Conservation (phyloP, 2,113 vertebrate species). For the Phocoena phocoena region DNA sequence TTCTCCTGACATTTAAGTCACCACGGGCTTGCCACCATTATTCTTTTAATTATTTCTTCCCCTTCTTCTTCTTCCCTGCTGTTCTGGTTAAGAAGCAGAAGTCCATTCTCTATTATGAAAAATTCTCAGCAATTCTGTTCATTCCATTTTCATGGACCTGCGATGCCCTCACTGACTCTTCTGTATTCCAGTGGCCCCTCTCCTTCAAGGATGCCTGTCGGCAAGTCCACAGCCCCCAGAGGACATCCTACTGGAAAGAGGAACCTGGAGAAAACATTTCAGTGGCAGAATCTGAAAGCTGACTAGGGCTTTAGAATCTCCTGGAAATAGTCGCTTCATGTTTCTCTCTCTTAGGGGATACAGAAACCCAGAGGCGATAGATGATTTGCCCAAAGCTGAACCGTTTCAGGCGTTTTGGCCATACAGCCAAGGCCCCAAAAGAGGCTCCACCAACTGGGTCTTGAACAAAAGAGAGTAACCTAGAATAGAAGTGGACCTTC, state of each 20-base stretch:
- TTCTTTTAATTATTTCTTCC: constrained; percentile 55
- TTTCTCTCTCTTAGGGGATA: not conserved
- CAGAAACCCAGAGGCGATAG: not conserved
- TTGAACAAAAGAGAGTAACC: not conserved
- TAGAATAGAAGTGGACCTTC: not conserved
- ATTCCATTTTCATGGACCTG: not conserved
- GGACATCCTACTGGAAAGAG: not conserved
- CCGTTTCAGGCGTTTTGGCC: not conserved
- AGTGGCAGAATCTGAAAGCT: not conserved
- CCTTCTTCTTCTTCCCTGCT: not conserved
- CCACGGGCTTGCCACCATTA: not conserved
- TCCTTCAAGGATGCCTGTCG: not conserved
- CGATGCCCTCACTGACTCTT: not conserved
- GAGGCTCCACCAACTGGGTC: not conserved
- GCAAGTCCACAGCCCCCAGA: not conserved
- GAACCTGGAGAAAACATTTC: not conserved
- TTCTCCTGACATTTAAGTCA: constrained; percentile 1
- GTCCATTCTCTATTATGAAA: constrained; percentile 16
- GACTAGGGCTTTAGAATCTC: not conserved
- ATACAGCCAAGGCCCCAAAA: not conserved
- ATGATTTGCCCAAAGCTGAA: not conserved
- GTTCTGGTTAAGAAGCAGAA: constrained; percentile 39
- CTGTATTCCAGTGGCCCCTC: not conserved
- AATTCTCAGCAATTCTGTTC: constrained; percentile 45
- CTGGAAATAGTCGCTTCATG: not conserved